Percentiles rank a stretch among this genome's conserved stretches.
Evolutionary conservation across 2,888 invertebrate species (phyloP).

Genomic region (Thumatha senex): DNA sequence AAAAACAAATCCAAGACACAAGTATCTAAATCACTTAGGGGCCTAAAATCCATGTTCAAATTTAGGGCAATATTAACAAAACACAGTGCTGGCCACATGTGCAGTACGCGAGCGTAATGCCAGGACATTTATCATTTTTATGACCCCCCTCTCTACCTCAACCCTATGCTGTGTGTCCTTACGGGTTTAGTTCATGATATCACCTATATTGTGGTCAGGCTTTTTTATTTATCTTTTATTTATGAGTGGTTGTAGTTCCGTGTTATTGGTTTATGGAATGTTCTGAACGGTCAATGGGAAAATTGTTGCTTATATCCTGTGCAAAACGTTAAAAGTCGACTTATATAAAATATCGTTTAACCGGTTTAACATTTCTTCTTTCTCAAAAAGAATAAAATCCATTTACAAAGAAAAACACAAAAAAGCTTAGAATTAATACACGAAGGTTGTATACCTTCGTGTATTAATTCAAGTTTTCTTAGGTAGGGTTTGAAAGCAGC

Average conservation of each 20-base stretch:
- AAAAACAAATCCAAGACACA: slow-evolving; percentile 9
- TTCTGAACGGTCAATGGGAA: neutral
- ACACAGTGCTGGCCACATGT: slow-evolving; percentile 37
- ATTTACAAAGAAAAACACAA: too few species aligned
- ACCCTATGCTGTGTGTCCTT: slow-evolving; percentile 16
- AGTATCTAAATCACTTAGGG: slow-evolving; percentile 19
- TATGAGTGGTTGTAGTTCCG: slow-evolving; percentile 4
- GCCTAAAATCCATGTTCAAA: slow-evolving; percentile 36
- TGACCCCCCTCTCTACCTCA: slow-evolving; percentile 20
- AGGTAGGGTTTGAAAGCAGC: too few species aligned
- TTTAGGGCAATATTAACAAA: slow-evolving; percentile 37
- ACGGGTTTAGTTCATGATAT: slow-evolving; percentile 40
- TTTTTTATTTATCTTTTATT: slow-evolving; percentile 15
- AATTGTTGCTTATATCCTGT: neutral
- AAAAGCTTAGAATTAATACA: too few species aligned
- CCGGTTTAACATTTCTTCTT: too few species aligned
- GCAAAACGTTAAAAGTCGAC: too few species aligned
- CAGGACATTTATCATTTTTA: slow-evolving; percentile 47
- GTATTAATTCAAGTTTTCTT: too few species aligned
- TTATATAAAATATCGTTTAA: too few species aligned
- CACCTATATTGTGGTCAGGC: slow-evolving; percentile 15
- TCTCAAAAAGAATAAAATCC: too few species aligned
- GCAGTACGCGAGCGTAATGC: slow-evolving; percentile 37
- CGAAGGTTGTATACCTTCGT: too few species aligned
- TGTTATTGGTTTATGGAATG: neutral